phyloP scores from a whole-genome alignment of 2,888 invertebrate species.

The Aphelenchoides bicaudatus region DNA sequence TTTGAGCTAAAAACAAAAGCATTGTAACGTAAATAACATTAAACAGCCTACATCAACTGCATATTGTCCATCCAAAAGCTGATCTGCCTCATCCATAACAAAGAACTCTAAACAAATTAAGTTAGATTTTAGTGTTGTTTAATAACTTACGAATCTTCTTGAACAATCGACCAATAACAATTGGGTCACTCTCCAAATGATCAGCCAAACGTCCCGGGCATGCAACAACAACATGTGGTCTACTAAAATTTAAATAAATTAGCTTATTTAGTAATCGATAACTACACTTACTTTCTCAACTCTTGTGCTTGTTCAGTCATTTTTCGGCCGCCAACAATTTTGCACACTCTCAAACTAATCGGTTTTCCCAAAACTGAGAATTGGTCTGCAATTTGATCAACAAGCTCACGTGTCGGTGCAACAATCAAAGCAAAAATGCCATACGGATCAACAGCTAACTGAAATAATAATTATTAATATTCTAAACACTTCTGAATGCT shows the following conservation, averaged over 20 bases:
- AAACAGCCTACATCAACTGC: constrained; percentile 37
- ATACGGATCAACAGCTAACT: constrained; percentile 83
- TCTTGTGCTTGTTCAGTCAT: constrained; percentile 33
- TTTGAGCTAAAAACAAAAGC: constrained; percentile 65
- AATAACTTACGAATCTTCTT: constrained; percentile 74
- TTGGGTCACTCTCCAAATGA: constrained; percentile 73
- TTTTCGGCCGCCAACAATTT: constrained; percentile 74
- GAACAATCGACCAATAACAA: constrained; percentile 65
- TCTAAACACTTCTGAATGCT: neutral
- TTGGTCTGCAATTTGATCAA: constrained; percentile 77
- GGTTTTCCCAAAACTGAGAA: constrained; percentile 85
- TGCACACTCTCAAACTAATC: constrained; percentile 75
- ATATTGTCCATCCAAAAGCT: constrained; percentile 68
- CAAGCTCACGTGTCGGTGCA: constrained; percentile 74
- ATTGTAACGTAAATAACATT: neutral
- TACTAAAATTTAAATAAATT: constrained; percentile 19
- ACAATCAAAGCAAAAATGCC: constrained; percentile 89
- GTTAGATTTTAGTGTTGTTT: too few relatives aligned
- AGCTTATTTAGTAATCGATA: neutral
- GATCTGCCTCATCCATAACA: constrained; percentile 94
- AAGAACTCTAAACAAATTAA: too few relatives aligned
- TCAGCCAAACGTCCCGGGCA: constrained; percentile 92
- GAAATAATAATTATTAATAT: constrained; percentile 16
- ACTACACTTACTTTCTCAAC: constrained; percentile 22
- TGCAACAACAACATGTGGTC: constrained; percentile 88